Evolutionary conservation across 2,797 vertebrate species (phyloP).

Genomic region (Rhinogobio ventralis): DNA sequence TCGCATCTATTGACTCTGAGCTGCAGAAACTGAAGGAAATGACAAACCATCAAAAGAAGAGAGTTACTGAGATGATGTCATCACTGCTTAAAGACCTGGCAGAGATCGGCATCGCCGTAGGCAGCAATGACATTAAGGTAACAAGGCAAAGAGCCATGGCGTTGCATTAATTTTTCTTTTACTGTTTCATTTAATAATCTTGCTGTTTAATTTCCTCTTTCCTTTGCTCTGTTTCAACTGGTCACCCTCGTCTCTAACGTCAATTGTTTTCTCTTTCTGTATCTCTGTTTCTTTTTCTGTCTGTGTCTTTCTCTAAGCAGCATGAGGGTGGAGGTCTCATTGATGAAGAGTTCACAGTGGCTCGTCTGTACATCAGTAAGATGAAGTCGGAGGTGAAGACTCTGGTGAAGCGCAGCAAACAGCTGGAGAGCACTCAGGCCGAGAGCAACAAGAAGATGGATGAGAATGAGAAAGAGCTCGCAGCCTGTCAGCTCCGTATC

Average conservation of each 20-base stretch:
- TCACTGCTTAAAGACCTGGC: slow-evolving; percentile 87
- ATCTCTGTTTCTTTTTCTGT: neutral
- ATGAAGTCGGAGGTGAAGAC: slow-evolving; percentile 91
- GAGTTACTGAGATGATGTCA: slow-evolving; percentile 90
- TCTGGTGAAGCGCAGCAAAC: slow-evolving; percentile 88
- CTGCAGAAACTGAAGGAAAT: slow-evolving; percentile 90
- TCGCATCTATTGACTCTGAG: slow-evolving; percentile 86
- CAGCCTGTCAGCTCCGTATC: slow-evolving; percentile 86
- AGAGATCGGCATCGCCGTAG: slow-evolving; percentile 88
- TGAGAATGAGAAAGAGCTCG: slow-evolving; percentile 87
- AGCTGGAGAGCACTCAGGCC: slow-evolving; percentile 82
- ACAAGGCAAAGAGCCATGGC: slow-evolving; percentile 9
- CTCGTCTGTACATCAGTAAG: slow-evolving; percentile 88
- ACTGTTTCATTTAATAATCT: neutral
- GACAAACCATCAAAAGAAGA: slow-evolving; percentile 89
- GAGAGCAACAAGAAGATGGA: slow-evolving; percentile 89
- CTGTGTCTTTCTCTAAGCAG: slow-evolving; percentile 68
- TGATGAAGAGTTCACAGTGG: slow-evolving; percentile 88
- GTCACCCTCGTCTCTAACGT: neutral
- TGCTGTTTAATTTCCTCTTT: neutral
- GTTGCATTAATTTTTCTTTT: neutral
- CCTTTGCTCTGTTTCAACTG: neutral
- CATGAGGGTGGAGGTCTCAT: slow-evolving; percentile 89
- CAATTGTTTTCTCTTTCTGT: neutral
- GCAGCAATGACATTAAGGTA: slow-evolving; percentile 90